Evolutionary conservation across 23 tunicate genomes (phyloP).

Genomic region (Styela plicata): DNA sequence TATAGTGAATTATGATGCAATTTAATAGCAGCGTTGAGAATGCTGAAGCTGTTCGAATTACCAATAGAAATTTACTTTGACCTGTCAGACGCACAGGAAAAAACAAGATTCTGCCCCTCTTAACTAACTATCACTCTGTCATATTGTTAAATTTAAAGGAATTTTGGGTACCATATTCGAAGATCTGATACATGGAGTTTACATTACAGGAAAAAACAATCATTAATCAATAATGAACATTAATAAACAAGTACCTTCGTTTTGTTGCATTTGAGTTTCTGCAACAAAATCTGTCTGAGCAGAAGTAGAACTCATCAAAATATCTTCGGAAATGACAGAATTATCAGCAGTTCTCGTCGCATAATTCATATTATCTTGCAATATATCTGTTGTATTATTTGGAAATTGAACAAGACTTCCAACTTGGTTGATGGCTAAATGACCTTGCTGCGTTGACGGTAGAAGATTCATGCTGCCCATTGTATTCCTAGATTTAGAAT

Average conservation of each 20-base stretch:
- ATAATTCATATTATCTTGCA: slow-evolving; percentile 2
- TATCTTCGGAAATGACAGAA: slow-evolving; percentile 1
- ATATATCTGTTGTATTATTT: not conserved
- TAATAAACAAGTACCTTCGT: slow-evolving; percentile 13
- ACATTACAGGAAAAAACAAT: no score
- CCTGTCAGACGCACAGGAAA: no score
- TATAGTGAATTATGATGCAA: no score
- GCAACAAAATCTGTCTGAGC: not conserved
- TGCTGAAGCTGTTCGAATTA: no score
- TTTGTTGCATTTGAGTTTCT: not conserved
- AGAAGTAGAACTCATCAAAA: not conserved
- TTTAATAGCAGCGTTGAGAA: no score
- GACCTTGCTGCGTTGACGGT: not conserved
- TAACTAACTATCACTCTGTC: no score
- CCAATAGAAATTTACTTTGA: no score
- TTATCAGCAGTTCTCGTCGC: not conserved
- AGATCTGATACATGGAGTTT: no score
- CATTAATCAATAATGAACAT: no score
- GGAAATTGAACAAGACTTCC: not conserved
- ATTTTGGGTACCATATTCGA: no score
- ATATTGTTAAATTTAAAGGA: no score
- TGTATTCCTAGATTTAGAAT: not conserved
- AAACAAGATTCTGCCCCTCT: no score
- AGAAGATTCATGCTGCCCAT: not conserved
- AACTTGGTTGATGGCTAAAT: not conserved